Evolutionary conservation across 2,888 invertebrate genomes (phyloP), one percentile per base, ranked within the genome.

Genomic region (Strigamia crassipes): DNA sequence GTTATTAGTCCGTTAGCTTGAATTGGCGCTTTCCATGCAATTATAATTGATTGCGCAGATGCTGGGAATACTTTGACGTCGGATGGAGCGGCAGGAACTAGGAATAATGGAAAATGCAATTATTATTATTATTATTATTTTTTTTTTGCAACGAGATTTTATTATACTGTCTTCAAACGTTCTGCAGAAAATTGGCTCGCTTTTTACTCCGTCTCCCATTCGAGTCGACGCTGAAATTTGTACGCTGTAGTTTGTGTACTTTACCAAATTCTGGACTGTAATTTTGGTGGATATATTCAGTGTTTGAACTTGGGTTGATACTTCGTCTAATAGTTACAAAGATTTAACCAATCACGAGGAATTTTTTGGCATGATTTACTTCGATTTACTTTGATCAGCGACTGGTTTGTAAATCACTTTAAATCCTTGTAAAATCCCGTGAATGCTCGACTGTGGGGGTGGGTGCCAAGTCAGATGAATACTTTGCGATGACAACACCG

Each of bases 391-490:
- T 51, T 51, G 51, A n/a, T 51, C 51, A 51, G 51, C 10, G n/a
- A 51, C 51, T 15, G 86, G 86, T 82, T 86, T 86, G 84, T 86
- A 87, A 38, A 87, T 84, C 27, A 88, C 86, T 82, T 83, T 87
- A 86, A 87, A 88, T 0, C 88, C 88, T 84, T 87, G 87, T 23
- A 88, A 85, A 23, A 88, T 86, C 1, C 88, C 88, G 83, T 88
- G 86, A 4, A 88, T 85, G 0, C 87, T 86, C 83, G 86, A 86
- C 41, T 87, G 84, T 0, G 88, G 87, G 13, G 88, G 88, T 4
- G 87, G 86, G 2, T 86, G 85, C 88, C 88, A 88, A 13, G 86
- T 84, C 15, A 88, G 86, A 83, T 86, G 85, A 82, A 88, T 85
- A 51, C 86, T 86, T 81, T 86, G 85, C 8, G 86, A 87, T 82